Percentiles rank a stretch among this genome's conserved stretches.
Conservation (phyloP, 2,888 invertebrate species). For the Netelia virgata region DNA sequence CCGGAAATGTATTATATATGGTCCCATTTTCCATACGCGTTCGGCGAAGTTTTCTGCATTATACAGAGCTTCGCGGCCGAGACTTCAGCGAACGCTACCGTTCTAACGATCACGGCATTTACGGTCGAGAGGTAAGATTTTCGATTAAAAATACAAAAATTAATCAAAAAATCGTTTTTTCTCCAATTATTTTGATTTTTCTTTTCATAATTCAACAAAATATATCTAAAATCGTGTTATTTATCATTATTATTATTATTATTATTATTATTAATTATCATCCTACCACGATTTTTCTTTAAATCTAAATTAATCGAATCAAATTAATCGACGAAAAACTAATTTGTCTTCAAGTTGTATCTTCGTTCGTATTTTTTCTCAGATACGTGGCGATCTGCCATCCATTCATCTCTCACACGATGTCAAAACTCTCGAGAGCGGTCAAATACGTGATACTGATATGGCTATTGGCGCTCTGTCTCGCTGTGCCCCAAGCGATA, state of each 20-base stretch:
- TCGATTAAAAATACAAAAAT: neutral
- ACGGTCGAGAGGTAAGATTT: constrained; percentile 91
- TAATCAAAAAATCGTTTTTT: too few relatives aligned
- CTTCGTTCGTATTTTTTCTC: constrained; percentile 37
- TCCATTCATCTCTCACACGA: constrained; percentile 93
- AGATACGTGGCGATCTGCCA: constrained; percentile 81
- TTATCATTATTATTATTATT: too few relatives aligned
- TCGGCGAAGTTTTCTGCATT: constrained; percentile 92
- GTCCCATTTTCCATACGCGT: constrained; percentile 90
- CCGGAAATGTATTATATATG: constrained; percentile 92
- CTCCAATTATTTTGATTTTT: neutral
- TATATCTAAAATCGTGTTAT: neutral
- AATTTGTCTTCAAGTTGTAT: neutral
- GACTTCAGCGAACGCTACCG: constrained; percentile 94
- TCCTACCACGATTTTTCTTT: neutral
- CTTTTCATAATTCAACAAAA: neutral
- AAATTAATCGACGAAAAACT: too few relatives aligned
- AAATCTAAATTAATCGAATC: neutral
- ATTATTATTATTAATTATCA: too few relatives aligned
- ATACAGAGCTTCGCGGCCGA: constrained; percentile 92
- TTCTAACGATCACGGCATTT: constrained; percentile 94
- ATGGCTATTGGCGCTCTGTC: constrained; percentile 91
- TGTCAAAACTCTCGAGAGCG: constrained; percentile 93
- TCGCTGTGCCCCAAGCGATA: constrained; percentile 92
- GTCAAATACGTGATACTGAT: constrained; percentile 90